A percentile compares a stretch with the other conserved stretches of the same genome.
These are phyloP conservation scores for Accipiter cooperii DNA, from an alignment of 2,113 vertebrate species.

Conservation along the genomic window DNA sequence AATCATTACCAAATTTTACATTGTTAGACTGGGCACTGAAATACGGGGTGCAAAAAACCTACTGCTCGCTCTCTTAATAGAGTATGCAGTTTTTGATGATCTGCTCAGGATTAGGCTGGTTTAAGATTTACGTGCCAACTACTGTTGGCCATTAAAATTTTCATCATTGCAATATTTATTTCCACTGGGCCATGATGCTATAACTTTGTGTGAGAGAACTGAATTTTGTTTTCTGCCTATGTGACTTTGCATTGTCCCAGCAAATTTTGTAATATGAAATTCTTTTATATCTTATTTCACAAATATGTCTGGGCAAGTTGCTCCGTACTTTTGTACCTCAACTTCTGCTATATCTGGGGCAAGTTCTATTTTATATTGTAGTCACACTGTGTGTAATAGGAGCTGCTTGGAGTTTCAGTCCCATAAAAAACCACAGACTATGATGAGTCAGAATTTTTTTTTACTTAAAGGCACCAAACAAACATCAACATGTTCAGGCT, in stretches of 20 bases:
- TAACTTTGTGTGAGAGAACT: conserved; percentile 13
- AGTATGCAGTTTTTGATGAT: background rate
- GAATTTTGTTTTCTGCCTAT: conserved; percentile 26
- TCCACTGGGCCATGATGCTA: background rate
- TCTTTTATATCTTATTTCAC: background rate
- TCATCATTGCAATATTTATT: conserved; percentile 7
- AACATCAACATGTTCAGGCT: background rate
- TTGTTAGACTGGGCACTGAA: background rate
- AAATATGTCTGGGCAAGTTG: background rate
- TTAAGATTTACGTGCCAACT: conserved; percentile 14
- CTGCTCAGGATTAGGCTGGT: background rate
- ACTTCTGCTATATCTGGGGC: background rate
- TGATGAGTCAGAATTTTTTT: background rate
- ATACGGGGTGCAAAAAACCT: background rate
- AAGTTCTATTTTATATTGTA: background rate
- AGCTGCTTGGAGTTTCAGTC: background rate
- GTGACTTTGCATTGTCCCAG: conserved; percentile 22
- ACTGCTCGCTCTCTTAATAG: background rate
- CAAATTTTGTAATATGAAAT: background rate
- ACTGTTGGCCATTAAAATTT: conserved; percentile 1
- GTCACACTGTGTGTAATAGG: background rate
- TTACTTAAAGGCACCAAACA: background rate
- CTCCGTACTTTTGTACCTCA: background rate
- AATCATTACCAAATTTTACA: background rate
- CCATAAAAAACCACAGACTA: background rate